Evolutionary conservation across 2,113 vertebrate species (phyloP).

Genomic region (Gila orcuttii): DNA sequence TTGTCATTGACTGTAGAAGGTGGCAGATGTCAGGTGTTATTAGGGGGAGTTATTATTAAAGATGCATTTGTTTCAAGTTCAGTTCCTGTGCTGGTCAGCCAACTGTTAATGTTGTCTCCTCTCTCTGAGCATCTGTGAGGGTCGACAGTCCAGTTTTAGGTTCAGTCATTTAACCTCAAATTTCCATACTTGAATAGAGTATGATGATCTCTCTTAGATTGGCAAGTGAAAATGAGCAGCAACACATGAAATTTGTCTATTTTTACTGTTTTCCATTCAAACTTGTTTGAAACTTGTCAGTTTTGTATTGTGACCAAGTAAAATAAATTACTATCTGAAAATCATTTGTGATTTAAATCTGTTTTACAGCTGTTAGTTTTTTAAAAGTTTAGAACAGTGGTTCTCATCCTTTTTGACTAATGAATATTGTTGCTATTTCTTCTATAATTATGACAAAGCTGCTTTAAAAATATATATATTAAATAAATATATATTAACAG

Average conservation of each 20-base stretch:
- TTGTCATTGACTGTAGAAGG: not conserved
- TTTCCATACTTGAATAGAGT: not conserved
- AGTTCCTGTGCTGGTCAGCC: not conserved
- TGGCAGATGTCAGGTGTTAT: constrained; percentile 2
- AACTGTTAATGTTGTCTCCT: not conserved
- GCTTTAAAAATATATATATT: no score
- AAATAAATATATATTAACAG: no score
- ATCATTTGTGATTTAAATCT: no score
- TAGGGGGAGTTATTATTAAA: not conserved
- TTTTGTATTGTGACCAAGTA: no score
- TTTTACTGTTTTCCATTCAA: not conserved
- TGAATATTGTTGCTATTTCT: no score
- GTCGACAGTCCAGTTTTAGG: not conserved
- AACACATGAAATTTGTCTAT: not conserved
- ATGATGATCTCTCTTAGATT: not conserved
- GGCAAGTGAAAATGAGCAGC: not conserved
- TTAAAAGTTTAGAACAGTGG: no score
- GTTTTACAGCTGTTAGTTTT: no score
- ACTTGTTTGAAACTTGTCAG: not conserved
- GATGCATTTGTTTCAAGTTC: not conserved
- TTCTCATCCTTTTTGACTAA: no score
- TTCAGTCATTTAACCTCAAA: not conserved
- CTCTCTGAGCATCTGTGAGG: not conserved
- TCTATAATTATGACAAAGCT: no score
- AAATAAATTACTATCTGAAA: no score